Evolutionary conservation across 1,140 invertebrate species (phyloP).

Genomic region (Paraescarpia echinospica): DNA sequence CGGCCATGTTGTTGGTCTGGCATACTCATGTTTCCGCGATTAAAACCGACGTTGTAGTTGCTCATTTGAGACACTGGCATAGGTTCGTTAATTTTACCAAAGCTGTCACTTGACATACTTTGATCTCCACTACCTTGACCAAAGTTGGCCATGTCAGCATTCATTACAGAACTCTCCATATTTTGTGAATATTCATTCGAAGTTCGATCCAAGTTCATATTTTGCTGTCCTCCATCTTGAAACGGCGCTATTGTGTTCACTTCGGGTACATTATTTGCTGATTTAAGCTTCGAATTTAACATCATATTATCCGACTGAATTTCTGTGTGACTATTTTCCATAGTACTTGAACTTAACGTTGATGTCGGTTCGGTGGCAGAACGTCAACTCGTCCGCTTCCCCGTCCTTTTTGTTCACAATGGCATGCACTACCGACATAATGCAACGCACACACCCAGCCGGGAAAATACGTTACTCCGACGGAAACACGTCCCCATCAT

Average conservation of each 20-base stretch:
- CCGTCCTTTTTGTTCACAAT: conserved; percentile 40
- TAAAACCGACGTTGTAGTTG: conserved; percentile 36
- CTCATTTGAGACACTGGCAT: conserved; percentile 45
- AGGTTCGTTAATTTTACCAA: conserved; percentile 44
- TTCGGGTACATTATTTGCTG: conserved; percentile 37
- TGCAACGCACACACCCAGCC: conserved; percentile 39
- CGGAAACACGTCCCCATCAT: conserved; percentile 33
- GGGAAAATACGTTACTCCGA: conserved; percentile 11
- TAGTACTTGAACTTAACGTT: conserved; percentile 36
- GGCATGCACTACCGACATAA: conserved; percentile 41
- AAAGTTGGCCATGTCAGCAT: conserved; percentile 47
- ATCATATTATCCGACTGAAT: conserved; percentile 35
- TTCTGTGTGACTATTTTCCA: conserved; percentile 38
- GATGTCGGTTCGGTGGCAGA: conserved; percentile 31
- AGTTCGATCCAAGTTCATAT: conserved; percentile 40
- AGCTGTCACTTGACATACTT: conserved; percentile 41
- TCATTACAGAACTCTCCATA: conserved; percentile 47
- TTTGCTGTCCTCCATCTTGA: conserved; percentile 53
- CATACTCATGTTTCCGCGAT: conserved; percentile 29
- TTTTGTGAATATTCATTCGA: conserved; percentile 39
- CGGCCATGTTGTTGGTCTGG: conserved; percentile 45
- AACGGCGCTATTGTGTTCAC: conserved; percentile 50
- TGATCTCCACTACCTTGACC: conserved; percentile 40
- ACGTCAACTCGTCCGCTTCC: conserved; percentile 32
- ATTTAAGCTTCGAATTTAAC: conserved; percentile 39